A percentile compares a stretch with the other conserved stretches of the same genome.
Conservation (phyloP, 2,113 vertebrate genomes). For the Nesogale talazaci region DNA sequence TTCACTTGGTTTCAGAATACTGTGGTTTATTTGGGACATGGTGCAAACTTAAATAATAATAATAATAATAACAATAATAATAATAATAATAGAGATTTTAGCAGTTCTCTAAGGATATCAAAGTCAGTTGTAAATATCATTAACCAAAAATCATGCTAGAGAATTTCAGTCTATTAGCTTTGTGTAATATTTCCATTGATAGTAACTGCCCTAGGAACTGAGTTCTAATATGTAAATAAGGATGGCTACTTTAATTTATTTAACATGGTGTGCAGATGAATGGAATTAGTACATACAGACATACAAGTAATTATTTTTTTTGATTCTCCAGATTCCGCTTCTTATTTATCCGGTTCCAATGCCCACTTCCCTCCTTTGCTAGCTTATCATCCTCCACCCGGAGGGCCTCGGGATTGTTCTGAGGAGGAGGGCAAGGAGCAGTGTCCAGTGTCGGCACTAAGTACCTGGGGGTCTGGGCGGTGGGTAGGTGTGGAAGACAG, state of each 20-base stretch:
- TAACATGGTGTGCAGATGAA: neutral
- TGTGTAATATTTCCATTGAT: neutral
- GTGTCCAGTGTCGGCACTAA: too few relatives aligned
- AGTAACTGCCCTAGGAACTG: constrained; percentile 8
- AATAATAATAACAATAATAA: neutral
- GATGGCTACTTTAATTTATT: neutral
- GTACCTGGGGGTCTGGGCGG: too few relatives aligned
- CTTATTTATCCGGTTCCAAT: too few relatives aligned
- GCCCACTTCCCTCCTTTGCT: too few relatives aligned
- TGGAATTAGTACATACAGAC: too few relatives aligned
- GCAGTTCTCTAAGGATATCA: constrained; percentile 2
- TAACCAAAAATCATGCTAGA: constrained; percentile 55
- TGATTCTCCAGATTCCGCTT: too few relatives aligned
- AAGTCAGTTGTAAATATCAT: constrained; percentile 32
- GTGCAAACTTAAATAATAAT: neutral
- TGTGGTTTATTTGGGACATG: neutral
- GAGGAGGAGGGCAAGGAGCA: too few relatives aligned
- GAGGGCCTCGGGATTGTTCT: too few relatives aligned
- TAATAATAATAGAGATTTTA: neutral
- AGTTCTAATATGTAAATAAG: constrained; percentile 35
- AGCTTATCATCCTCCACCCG: too few relatives aligned
- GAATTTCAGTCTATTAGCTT: constrained; percentile 26
- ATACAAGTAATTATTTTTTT: too few relatives aligned
- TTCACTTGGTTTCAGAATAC: constrained; percentile 1
- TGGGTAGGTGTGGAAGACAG: too few relatives aligned